Base-by-base conservation (phyloP, 2,888 invertebrate species). In the Lapara coniferarum region DNA sequence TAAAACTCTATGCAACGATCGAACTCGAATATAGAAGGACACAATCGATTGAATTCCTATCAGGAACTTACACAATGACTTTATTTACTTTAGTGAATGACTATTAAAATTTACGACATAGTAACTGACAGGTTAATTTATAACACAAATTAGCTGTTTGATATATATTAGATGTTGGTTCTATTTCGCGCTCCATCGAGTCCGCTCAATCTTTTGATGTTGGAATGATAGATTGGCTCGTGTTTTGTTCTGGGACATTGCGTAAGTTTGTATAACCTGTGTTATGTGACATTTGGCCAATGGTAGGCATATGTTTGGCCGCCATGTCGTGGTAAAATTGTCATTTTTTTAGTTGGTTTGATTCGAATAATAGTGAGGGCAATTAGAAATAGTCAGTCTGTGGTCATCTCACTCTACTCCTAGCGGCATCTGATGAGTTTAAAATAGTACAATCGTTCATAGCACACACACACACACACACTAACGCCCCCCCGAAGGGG, bases 61-160 rank as follows among this genome's bases (percentile, higher is more conserved):
- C 49, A 19, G 19, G 19, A 12, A 49, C 49, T 63, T 63, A 16
- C 63, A 49, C 63, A 63, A 63, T 63, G 19, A 16, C 6, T 63
- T 49, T 63, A 63, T 63, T 63, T 63, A 19, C 63, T 63, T 63
- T 63, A 16, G 46, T 63, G 49, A 19, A 46, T 49, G 49, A 49
- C 63, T 49, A 59, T 59, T 63, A 49, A 10, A 63, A 46, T 63
- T 63, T 49, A 63, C 63, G 63, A 63, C 46, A 63, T 19, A 63
- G 19, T 19, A 63, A 63, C 63, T 63, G 63, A 63, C 63, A 63
- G 63, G 63, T 63, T 63, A 63, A 63, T 63, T 63, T 63, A 63
- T 63, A 46, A 12, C 46, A 63, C 46, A 63, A 63, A 63, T 63
- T 63, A 63, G 49, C 49, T 63, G 49, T 63, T 63, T 44, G 44